Evolutionary conservation across 2,888 invertebrate genomes (phyloP), one percentile per base, ranked within the genome.

Genomic region (Elaeidobius kamerunicus): DNA sequence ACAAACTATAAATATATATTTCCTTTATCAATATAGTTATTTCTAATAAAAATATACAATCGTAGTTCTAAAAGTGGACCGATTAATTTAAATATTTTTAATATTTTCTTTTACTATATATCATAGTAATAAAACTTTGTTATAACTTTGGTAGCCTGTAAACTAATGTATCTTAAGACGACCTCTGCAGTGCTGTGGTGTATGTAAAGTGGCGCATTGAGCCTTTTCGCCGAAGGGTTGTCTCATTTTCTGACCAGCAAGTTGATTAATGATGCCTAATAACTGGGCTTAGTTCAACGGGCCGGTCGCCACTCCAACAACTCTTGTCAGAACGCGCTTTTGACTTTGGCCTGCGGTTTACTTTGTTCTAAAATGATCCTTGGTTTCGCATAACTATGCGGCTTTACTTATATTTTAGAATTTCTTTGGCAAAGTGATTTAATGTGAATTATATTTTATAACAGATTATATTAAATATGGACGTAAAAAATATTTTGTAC

Each of bases 211-310:
- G 66, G 62, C 66, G 61, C 61, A 64, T 63, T 67, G 55, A 52
- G 44, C 56, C 56, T 53, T 53, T 41, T 45, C 71, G 69, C 71
- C 71, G 69, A 73, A 72, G 72, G 73, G 73, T 73, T 72, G 72
- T 72, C 73, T 72, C 73, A 72, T 73, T 73, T 73, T 73, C 73
- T 73, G 73, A 70, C 72, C 72, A 68, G 70, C 67, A 47, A 59
- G 67, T 72, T 73, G 73, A 73, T 73, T 73, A 73, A 73, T 73
- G 73, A 72, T 73, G 69, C 69, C 70, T 73, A 73, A 73, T 73
- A 73, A 73, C 72, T 70, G 70, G 61, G 65, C 65, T 66, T 59
- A 59, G 60, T 59, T 57, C 54, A 44, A 41, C 40, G 36, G 50
- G 35, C 27, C 48, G 54, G 51, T 51, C 45, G 45, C 44, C 47